These are phyloP conservation scores for Pithecia hirsuta DNA, from an alignment of 2,797 vertebrate genomes.

Conservation along the genomic window DNA sequence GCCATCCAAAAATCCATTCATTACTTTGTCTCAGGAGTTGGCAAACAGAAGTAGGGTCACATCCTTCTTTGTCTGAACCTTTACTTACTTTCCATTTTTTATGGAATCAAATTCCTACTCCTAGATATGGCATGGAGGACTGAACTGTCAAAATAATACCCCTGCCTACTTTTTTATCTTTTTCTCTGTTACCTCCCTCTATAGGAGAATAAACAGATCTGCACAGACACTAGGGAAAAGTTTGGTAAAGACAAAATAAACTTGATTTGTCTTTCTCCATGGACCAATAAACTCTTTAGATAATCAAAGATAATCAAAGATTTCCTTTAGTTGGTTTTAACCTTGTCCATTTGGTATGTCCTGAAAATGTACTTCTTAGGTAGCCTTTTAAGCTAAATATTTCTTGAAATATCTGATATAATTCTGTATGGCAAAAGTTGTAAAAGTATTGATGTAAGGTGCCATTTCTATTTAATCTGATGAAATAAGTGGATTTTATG, in stretches of 20 bases:
- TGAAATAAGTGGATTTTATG: not conserved
- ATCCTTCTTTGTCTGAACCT: not conserved
- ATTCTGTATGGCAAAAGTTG: not conserved
- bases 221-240: not conserved
- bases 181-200: not conserved
- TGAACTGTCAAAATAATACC: not conserved
- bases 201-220: not conserved
- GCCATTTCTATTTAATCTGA: constrained; percentile 12
- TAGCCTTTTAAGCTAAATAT: not conserved
- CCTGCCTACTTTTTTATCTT: not conserved
- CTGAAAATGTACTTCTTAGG: not conserved
- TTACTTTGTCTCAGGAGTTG: not conserved
- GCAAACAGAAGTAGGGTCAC: not conserved
- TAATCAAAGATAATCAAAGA: not conserved
- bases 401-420: not conserved
- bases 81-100: not conserved
- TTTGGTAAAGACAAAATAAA: not conserved
- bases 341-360: not conserved
- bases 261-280: not conserved
- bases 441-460: not conserved
- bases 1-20: not conserved
- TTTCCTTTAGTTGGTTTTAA: not conserved
- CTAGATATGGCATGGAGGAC: not conserved
- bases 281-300: not conserved
- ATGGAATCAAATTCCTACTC: not conserved